A percentile compares a stretch with the other conserved stretches of the same genome.
Evolutionary conservation across 2,113 vertebrate genomes (phyloP).

Genomic region (Ammodytes marinus): DNA sequence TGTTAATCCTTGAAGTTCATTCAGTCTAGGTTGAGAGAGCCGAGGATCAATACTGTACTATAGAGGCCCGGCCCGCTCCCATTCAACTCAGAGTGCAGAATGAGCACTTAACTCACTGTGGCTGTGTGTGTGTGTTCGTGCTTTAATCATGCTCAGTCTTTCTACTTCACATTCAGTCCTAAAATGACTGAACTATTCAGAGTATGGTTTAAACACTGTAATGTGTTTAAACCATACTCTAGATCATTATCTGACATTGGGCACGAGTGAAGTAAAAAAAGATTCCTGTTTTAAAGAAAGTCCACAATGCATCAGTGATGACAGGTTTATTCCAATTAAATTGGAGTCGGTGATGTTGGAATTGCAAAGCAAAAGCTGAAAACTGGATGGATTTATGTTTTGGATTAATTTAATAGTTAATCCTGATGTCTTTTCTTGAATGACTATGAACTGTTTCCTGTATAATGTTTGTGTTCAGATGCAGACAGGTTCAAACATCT

Average conservation of each 20-base stretch:
- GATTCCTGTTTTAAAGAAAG: not conserved
- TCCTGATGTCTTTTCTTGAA: not conserved
- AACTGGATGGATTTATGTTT: not conserved
- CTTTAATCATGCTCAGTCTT: constrained; percentile 23
- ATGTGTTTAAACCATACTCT: too few relatives aligned
- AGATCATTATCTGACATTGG: too few relatives aligned
- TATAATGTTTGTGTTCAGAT: not conserved
- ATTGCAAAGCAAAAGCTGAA: not conserved
- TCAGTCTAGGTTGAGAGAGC: constrained; percentile 61
- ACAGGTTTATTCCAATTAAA: not conserved
- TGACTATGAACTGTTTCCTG: not conserved
- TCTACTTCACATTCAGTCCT: not conserved
- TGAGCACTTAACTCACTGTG: constrained; percentile 29
- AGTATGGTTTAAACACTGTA: not conserved
- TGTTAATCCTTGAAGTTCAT: constrained; percentile 63
- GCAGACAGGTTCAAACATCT: not conserved
- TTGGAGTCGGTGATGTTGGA: not conserved
- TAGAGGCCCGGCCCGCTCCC: constrained; percentile 16
- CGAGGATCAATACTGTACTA: constrained; percentile 65
- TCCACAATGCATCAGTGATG: not conserved
- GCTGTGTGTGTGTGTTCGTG: constrained; percentile 14
- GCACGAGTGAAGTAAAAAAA: not conserved
- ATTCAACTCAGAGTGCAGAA: constrained; percentile 51
- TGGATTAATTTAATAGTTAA: not conserved
- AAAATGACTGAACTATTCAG: not conserved